Evolutionary conservation across 2,797 vertebrate species (phyloP).

Genomic region (Cyprinodon diabolis): DNA sequence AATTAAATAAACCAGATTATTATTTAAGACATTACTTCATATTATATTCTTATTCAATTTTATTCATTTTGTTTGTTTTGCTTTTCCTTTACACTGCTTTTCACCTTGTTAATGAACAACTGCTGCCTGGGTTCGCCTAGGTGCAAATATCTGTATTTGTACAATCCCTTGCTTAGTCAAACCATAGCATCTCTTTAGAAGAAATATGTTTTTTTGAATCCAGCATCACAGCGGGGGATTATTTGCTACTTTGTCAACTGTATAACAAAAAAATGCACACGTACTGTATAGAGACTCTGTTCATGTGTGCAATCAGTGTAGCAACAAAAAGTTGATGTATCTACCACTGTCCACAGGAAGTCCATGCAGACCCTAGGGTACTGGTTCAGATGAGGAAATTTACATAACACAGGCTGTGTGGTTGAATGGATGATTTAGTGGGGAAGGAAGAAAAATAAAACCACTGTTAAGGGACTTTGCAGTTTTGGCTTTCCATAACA

Average conservation of each 20-base stretch:
- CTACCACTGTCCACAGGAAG: background rate
- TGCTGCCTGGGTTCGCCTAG: background rate
- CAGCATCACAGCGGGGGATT: background rate
- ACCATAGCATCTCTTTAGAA: background rate
- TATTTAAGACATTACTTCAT: too few relatives aligned
- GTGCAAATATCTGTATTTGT: background rate
- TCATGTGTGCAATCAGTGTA: background rate
- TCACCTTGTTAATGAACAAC: background rate
- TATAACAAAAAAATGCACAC: background rate
- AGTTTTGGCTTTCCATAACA: background rate
- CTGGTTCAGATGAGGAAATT: background rate
- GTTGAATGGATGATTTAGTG: background rate
- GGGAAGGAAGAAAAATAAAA: background rate
- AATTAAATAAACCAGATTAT: too few relatives aligned
- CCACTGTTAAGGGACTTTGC: background rate
- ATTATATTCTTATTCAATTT: too few relatives aligned
- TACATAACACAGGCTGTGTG: background rate
- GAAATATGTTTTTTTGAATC: background rate
- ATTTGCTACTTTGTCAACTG: background rate
- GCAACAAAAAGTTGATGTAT: background rate
- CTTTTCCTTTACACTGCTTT: background rate
- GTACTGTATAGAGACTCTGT: background rate
- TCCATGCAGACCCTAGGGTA: background rate
- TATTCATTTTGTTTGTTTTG: too few relatives aligned
- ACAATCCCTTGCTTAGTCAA: background rate